These are phyloP conservation scores for Streptopelia turtur DNA, from an alignment of 2,797 vertebrate species.

Conservation along the genomic window DNA sequence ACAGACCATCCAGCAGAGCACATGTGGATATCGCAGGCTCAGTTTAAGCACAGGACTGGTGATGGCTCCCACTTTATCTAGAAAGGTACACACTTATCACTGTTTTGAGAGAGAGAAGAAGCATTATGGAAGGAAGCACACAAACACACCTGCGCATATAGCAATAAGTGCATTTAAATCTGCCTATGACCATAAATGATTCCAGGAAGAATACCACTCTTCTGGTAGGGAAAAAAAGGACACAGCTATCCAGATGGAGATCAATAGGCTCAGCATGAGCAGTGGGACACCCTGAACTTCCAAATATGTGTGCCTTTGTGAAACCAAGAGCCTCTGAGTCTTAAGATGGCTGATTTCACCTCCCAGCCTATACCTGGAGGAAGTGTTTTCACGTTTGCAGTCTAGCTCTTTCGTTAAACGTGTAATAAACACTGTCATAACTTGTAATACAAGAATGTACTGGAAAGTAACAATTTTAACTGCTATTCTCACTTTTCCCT, in stretches of 20 bases:
- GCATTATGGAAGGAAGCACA: background rate
- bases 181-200: background rate
- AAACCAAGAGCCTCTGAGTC: background rate
- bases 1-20: background rate
- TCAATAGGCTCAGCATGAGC: background rate
- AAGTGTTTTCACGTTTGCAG: background rate
- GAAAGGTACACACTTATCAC: background rate
- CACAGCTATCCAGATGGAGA: background rate
- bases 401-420: background rate
- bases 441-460: background rate
- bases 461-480: background rate
- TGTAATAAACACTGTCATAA: background rate
- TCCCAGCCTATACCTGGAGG: background rate
- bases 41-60: background rate
- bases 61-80: background rate
- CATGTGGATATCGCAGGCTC: background rate
- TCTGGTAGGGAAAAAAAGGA: background rate
- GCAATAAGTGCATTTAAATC: background rate
- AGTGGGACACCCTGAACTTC: background rate
- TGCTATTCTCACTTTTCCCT: background rate
- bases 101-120: background rate
- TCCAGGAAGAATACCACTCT: background rate
- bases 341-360: background rate
- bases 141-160: background rate
- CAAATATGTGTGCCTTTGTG: background rate